Evolutionary conservation across 1,140 invertebrate species (phyloP).

Genomic region (Drosophila littoralis): DNA sequence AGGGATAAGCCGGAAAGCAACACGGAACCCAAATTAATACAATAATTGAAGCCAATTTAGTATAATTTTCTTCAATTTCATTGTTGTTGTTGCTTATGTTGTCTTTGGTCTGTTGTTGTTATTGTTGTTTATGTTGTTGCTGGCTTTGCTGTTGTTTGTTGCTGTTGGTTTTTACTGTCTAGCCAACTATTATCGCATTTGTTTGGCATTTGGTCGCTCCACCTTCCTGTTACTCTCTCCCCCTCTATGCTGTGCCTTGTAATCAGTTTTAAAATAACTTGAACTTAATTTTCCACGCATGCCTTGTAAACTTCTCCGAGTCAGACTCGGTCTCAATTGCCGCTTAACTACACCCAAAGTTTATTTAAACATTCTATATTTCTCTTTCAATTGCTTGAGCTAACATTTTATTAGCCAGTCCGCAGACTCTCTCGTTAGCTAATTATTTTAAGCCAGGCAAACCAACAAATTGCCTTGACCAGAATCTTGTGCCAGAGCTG

Average conservation of each 20-base stretch:
- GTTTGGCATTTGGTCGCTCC: conserved; percentile 71
- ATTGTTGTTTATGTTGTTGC: conserved; percentile 37
- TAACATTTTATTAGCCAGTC: not conserved
- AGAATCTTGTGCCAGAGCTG: conserved; percentile 1
- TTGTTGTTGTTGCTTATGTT: conserved; percentile 66
- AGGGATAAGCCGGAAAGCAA: conserved; percentile 84
- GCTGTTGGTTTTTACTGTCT: conserved; percentile 58
- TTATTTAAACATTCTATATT: conserved; percentile 53
- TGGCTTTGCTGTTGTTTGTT: conserved; percentile 31
- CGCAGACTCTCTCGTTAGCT: conserved; percentile 20
- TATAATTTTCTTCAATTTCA: conserved; percentile 82
- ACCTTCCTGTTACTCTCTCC: not conserved
- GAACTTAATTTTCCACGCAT: conserved; percentile 55
- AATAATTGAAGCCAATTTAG: conserved; percentile 84
- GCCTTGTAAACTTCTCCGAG: conserved; percentile 20
- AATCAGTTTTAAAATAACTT: conserved; percentile 54
- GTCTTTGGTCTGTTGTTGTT: conserved; percentile 46
- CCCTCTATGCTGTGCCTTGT: conserved; percentile 9
- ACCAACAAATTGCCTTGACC: not conserved
- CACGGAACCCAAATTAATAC: conserved; percentile 84
- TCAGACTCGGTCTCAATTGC: conserved; percentile 52
- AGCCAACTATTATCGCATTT: conserved; percentile 82
- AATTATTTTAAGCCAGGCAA: conserved; percentile 36
- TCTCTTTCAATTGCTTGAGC: not conserved
- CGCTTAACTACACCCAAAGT: conserved; percentile 50